Evolutionary conservation across 2,888 invertebrate genomes (phyloP).

Genomic region (Zeuzera pyrina): DNA sequence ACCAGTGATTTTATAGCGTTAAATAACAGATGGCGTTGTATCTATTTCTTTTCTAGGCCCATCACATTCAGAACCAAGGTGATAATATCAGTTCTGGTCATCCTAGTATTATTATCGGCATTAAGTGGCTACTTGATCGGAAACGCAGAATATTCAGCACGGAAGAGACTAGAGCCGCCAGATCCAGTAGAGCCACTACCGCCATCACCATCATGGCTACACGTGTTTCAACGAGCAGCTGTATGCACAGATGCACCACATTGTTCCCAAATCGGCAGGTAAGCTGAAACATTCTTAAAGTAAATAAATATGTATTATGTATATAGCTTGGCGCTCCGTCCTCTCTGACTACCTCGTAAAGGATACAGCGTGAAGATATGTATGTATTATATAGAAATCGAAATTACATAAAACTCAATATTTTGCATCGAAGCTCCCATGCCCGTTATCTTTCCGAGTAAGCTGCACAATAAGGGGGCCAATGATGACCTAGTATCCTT

Average conservation of each 20-base stretch:
- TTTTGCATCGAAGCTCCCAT: too few species aligned
- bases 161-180: constrained; percentile 63
- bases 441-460: too few species aligned
- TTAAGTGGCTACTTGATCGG: constrained; percentile 45
- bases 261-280: constrained; percentile 87
- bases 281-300: constrained; percentile 22
- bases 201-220: constrained; percentile 78
- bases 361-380: too few species aligned
- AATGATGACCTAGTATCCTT: too few species aligned
- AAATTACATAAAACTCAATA: too few species aligned
- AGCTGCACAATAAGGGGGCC: too few species aligned
- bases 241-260: constrained; percentile 84
- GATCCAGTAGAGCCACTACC: constrained; percentile 77
- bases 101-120: constrained; percentile 43
- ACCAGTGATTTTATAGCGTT: not conserved
- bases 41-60: constrained; percentile 38
- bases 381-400: too few species aligned
- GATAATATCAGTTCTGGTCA: constrained; percentile 30
- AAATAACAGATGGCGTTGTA: not conserved
- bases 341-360: too few species aligned
- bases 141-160: constrained; percentile 29
- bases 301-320: not conserved
- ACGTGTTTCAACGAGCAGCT: constrained; percentile 78
- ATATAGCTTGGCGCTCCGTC: too few species aligned
- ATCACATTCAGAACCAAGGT: constrained; percentile 42